Evolutionary conservation across 2,888 invertebrate genomes (phyloP).

Genomic region (Zygothrica quintamaculata): DNA sequence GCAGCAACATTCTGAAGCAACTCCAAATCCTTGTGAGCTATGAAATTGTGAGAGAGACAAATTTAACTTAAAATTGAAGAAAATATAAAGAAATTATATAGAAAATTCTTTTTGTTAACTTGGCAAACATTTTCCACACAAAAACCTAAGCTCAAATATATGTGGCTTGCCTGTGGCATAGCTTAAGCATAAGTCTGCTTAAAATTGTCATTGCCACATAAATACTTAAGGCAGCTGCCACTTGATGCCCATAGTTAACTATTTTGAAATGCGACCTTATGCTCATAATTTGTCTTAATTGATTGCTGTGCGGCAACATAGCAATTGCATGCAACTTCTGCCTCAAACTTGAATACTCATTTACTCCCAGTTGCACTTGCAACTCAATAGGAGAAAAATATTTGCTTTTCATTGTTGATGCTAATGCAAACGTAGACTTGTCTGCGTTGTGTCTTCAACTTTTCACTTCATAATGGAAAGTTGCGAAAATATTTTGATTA

Average conservation of each 20-base stretch:
- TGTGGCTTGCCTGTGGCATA: slow-evolving; percentile 1
- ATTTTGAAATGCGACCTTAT: slow-evolving; percentile 70
- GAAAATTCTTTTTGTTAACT: slow-evolving; percentile 43
- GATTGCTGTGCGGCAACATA: slow-evolving; percentile 43
- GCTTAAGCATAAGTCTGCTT: background rate
- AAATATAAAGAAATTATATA: slow-evolving; percentile 16
- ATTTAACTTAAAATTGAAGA: too few species aligned
- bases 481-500: slow-evolving; percentile 80
- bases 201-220: slow-evolving; percentile 45
- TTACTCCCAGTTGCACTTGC: too few species aligned
- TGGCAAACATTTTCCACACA: slow-evolving; percentile 56
- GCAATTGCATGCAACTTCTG: slow-evolving; percentile 12
- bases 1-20: slow-evolving; percentile 38
- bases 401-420: slow-evolving; percentile 80
- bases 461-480: slow-evolving; percentile 81
- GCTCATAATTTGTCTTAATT: slow-evolving; percentile 78
- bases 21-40: too few species aligned
- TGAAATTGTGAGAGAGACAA: too few species aligned
- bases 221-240: slow-evolving; percentile 2
- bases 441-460: slow-evolving; percentile 70
- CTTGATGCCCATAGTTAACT: slow-evolving; percentile 38
- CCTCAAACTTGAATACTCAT: background rate
- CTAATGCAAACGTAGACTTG: slow-evolving; percentile 76
- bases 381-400: slow-evolving; percentile 77
- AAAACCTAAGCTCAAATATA: slow-evolving; percentile 47